Percentiles rank a stretch among this genome's conserved stretches.
Conservation (phyloP, 2,113 vertebrate genomes). For the Tricholaema leucomelas region DNA sequence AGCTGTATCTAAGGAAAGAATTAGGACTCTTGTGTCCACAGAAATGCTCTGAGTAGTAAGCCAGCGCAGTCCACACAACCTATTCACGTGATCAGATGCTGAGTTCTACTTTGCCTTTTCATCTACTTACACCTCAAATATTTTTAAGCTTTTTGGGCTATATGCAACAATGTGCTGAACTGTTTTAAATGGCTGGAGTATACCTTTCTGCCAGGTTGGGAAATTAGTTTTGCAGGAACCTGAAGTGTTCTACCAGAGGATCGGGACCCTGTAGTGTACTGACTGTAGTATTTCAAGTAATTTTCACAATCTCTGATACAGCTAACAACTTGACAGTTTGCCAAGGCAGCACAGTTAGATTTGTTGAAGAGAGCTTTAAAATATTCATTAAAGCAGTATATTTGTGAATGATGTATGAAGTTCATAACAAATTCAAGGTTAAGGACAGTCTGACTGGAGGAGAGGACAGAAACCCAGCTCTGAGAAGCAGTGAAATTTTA, state of each 20-base stretch:
- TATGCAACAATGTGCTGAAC: background rate
- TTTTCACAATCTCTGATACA: constrained; percentile 20
- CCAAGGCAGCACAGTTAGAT: background rate
- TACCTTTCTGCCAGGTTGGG: background rate
- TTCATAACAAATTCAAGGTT: constrained; percentile 35
- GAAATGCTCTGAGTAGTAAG: background rate
- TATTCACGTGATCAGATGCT: background rate
- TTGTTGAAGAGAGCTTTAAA: constrained; percentile 36
- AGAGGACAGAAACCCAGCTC: background rate
- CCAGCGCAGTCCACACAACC: background rate
- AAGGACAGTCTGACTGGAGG: background rate
- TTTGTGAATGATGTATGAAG: constrained; percentile 37
- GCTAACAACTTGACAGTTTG: constrained; percentile 1
- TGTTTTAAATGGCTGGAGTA: background rate
- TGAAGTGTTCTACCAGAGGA: background rate
- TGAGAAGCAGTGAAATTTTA: background rate
- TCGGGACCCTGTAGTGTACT: background rate
- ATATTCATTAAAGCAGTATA: constrained; percentile 36
- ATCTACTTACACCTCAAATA: background rate
- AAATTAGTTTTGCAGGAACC: constrained; percentile 5
- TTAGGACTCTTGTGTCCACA: background rate
- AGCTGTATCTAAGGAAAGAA: background rate
- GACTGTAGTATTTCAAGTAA: background rate
- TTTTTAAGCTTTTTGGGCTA: background rate
- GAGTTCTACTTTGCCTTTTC: background rate